Percentiles rank a stretch among this genome's conserved stretches.
Evolutionary conservation across 2,113 vertebrate genomes (phyloP).

Genomic region (Procavia capensis): DNA sequence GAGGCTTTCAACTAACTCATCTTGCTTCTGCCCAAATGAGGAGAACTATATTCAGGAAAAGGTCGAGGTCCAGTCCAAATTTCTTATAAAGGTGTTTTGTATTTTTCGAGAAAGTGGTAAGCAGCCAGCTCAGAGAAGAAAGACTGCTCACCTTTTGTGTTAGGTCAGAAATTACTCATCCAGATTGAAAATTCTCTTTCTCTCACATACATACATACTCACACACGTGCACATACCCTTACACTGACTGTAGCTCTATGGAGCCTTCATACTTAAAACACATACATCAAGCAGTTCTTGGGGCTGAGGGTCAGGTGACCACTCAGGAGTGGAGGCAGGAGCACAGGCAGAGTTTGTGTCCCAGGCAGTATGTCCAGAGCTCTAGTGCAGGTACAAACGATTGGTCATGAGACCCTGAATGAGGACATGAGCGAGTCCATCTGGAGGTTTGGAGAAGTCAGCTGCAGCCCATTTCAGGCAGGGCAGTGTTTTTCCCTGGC

Average conservation of each 20-base stretch:
- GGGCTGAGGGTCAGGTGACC: background rate
- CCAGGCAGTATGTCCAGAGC: constrained; percentile 5
- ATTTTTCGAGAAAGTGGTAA: constrained; percentile 18
- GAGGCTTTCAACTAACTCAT: background rate
- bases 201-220: fast-evolving
- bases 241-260: fast-evolving
- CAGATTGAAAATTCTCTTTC: background rate
- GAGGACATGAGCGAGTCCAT: constrained; percentile 43
- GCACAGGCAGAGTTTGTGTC: background rate
- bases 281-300: background rate
- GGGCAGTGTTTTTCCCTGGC: constrained; percentile 62
- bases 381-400: background rate
- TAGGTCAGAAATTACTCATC: constrained; percentile 25
- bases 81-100: background rate
- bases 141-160: background rate
- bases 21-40: constrained; percentile 29
- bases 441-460: constrained; percentile 71
- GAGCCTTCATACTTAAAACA: background rate
- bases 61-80: background rate
- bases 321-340: background rate
- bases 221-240: fast-evolving
- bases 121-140: background rate
- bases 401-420: constrained; percentile 53
- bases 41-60: background rate
- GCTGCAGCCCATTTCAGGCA: constrained; percentile 74